Evolutionary conservation across 2,888 invertebrate species (phyloP).

Genomic region (Eilema depressum): DNA sequence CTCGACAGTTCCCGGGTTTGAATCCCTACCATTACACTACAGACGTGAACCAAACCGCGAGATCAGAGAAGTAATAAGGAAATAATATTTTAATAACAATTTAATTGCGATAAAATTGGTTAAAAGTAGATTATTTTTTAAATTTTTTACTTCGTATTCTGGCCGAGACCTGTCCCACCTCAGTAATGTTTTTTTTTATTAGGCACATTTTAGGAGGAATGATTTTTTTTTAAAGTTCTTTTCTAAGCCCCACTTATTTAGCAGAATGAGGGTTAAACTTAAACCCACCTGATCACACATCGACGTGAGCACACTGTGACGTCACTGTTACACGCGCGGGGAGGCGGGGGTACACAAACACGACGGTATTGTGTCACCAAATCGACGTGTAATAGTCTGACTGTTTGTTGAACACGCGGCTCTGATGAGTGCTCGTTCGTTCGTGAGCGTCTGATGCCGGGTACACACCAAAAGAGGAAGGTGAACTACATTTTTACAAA

Average conservation of each 20-base stretch:
- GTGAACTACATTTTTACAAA: no score
- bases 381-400: slow-evolving; percentile 29
- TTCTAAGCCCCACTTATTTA: not conserved
- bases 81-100: no score
- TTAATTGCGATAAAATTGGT: no score
- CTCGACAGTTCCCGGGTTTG: no score
- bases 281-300: slow-evolving; percentile 36
- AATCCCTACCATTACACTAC: no score
- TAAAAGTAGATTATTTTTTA: not conserved
- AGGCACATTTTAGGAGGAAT: no score
- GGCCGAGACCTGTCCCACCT: no score
- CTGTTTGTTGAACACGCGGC: slow-evolving; percentile 25
- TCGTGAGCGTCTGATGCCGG: slow-evolving; percentile 11
- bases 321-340: slow-evolving; percentile 12
- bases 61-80: no score
- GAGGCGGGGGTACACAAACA: slow-evolving; percentile 15
- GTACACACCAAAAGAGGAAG: not conserved
- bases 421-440: slow-evolving; percentile 17
- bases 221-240: not conserved
- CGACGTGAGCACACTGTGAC: slow-evolving; percentile 22
- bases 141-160: not conserved
- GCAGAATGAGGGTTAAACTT: not conserved
- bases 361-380: slow-evolving; percentile 23
- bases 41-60: no score
- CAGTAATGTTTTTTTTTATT: not conserved